Conservation (phyloP, 2,888 invertebrate genomes). For the Fragum sueziense region DNA sequence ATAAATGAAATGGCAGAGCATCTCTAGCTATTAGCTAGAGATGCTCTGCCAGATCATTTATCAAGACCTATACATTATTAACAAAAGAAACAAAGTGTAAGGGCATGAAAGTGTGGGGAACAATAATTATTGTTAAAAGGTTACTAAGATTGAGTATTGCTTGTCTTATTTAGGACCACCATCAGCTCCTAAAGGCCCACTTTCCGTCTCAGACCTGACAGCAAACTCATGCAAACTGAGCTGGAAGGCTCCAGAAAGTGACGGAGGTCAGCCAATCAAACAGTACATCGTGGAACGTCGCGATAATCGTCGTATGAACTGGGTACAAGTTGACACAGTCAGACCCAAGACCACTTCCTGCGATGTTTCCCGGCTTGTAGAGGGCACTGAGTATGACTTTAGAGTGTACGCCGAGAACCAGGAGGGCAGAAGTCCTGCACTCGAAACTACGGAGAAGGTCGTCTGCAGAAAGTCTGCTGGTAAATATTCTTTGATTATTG, state of each 20-base stretch:
- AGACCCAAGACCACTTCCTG: conserved; percentile 63
- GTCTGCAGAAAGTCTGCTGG: conserved; percentile 70
- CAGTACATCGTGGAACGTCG: conserved; percentile 84
- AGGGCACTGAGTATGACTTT: conserved; percentile 96
- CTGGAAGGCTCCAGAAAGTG: conserved; percentile 79
- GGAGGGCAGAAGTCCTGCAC: conserved; percentile 96
- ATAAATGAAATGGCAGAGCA: too few species aligned
- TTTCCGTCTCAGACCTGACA: conserved; percentile 90
- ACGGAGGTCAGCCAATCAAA: conserved; percentile 79
- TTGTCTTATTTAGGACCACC: conserved; percentile 74
- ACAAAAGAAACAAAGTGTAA: too few species aligned
- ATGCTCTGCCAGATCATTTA: too few species aligned
- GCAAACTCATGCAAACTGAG: conserved; percentile 92
- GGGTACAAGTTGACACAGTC: conserved; percentile 87
- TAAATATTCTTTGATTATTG: too few species aligned
- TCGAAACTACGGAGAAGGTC: conserved; percentile 83
- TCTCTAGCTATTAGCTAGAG: too few species aligned
- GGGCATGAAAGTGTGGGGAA: too few species aligned
- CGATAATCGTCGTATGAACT: conserved; percentile 89
- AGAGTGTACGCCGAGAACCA: conserved; percentile 93
- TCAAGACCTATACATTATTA: too few species aligned
- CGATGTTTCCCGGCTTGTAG: conserved; percentile 85
- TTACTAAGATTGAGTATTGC: too few species aligned
- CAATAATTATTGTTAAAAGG: too few species aligned
- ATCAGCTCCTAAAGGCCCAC: conserved; percentile 78